These are phyloP conservation scores for Triops cancriformis DNA, from an alignment of 1,140 invertebrate species.

Conservation along the genomic window DNA sequence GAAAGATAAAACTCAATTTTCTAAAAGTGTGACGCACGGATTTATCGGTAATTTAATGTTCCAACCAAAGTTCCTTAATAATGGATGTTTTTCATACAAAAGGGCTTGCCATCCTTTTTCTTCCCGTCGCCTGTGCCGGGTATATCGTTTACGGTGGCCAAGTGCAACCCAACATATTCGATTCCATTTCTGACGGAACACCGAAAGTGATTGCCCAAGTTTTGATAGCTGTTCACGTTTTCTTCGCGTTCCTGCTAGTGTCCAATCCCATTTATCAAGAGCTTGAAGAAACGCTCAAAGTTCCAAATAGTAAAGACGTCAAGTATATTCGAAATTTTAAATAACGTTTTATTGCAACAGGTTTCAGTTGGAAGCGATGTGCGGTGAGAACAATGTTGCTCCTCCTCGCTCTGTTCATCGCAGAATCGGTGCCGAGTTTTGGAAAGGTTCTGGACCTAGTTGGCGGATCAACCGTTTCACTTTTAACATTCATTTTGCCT, in stretches of 20 bases:
- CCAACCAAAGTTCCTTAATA: constrained; percentile 22
- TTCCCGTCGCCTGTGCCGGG: constrained; percentile 48
- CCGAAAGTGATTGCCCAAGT: constrained; percentile 48
- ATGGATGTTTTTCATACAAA: constrained; percentile 35
- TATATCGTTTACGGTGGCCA: constrained; percentile 52
- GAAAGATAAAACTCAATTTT: constrained; percentile 49
- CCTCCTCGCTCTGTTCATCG: constrained; percentile 51
- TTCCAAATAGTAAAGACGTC: constrained; percentile 50
- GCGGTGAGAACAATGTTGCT: constrained; percentile 50
- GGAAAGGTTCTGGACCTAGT: constrained; percentile 59
- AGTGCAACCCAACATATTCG: constrained; percentile 46
- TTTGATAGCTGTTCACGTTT: constrained; percentile 51
- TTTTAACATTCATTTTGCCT: constrained; percentile 58
- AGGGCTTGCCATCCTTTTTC: constrained; percentile 51
- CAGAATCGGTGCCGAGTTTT: constrained; percentile 57
- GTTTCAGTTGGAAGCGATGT: constrained; percentile 53
- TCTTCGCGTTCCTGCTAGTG: constrained; percentile 55
- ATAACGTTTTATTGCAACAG: constrained; percentile 41
- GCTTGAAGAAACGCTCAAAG: constrained; percentile 55
- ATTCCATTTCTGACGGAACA: constrained; percentile 43
- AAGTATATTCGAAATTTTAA: constrained; percentile 24
- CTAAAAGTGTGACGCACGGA: constrained; percentile 44
- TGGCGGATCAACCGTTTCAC: constrained; percentile 57
- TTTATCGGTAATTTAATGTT: constrained; percentile 42
- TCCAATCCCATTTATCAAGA: constrained; percentile 59